Base-by-base conservation (phyloP, 2,888 invertebrate species). In the Tetheella fluctuosa region DNA sequence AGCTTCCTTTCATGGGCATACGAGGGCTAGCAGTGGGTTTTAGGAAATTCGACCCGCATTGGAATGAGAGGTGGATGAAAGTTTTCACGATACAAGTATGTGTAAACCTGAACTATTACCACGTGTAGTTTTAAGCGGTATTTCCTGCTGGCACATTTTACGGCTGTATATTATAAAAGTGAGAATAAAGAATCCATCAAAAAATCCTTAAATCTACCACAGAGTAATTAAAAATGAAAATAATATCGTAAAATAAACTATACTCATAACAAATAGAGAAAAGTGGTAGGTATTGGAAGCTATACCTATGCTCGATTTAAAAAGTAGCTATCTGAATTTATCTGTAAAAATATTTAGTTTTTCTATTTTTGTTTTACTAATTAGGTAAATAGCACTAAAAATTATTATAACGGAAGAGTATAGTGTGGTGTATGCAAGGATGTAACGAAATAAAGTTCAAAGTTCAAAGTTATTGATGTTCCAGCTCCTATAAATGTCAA, bases 21-120 rank as follows among this genome's bases (percentile, higher is more conserved):
- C 28, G n/a, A 67, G 68, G 64, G 65, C 60, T 61, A 61, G 64
- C 64, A 62, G 64, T 73, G 65, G 72, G 73, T 73, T 74, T 71
- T 57, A 64, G 58, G 69, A 71, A 72, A 68, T 74, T 73, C 69
- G 64, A 61, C 74, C 73, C 73, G 75, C 73, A 69, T 74, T 59
- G 69, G 64, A 65, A 71, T 73, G 73, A 73, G 73, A 74, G 75
- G 73, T 68, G 62, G 71, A 64, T 61, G 65, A 67, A 74, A 74
- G 73, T 73, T 74, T 64, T 63, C 63, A 23, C 30, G 66, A 74
- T 70, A 71, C 71, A 69, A 60, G 67, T 68, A 66, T 69, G 69
- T 69, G 69, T 67, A 68, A 73, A 67, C 67, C 71, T 67, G 63
- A 70, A 68, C 65, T 64, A 70, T 59, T 68, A 64, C 7, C 42